Evolutionary conservation across 2,797 vertebrate species (phyloP), one percentile per base, ranked within the genome.

Genomic region (Lithobates pipiens): DNA sequence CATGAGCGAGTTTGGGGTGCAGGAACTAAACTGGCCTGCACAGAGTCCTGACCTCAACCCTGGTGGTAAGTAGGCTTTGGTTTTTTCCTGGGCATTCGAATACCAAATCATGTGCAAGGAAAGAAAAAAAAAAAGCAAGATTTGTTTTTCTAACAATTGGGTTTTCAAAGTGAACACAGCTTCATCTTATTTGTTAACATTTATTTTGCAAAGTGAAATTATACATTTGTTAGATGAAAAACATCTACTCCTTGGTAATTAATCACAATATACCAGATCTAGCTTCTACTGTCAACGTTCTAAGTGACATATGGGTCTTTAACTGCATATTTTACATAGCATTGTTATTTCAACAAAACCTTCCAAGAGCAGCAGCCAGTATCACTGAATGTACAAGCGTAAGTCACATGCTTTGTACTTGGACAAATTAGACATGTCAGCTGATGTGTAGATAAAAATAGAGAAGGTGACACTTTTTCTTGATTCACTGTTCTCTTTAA

Each of bases 371-470:
- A 18, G 50, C 25, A 18, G 36, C 61, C 76, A 83, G 70, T 75
- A 80, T 61, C 86, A 69, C 42, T 87, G 81, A 72, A 87, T 80
- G 74, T 32, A 57, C 67, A 75, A 70, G 70, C 15, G 7, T 69
- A 13, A 70, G 61, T 87, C 81, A 83, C 86, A 80, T 84, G 85
- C 76, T 29, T 75, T 10, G 8, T 3, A 36, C 70, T 75, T 25
- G 46, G 61, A 80, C 44, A 79, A 18, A 57, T 74, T 44, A 75
- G 80, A 79, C 75, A 42, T 34, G 21, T 69, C 85, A 79, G 76
- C 80, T 76, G 63, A 44, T 32, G 54, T 63, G 63, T 61, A 79
- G 42, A 46, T 80, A 87, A 57, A 70, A 84, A 83, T 87, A 70
- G 39, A 76, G 16, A 32, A 71, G 80, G 81, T 87, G 76, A 83